Percentiles rank a stretch among this genome's conserved stretches.
Evolutionary conservation across 2,888 invertebrate species (phyloP).

Genomic region (Axea sp.): DNA sequence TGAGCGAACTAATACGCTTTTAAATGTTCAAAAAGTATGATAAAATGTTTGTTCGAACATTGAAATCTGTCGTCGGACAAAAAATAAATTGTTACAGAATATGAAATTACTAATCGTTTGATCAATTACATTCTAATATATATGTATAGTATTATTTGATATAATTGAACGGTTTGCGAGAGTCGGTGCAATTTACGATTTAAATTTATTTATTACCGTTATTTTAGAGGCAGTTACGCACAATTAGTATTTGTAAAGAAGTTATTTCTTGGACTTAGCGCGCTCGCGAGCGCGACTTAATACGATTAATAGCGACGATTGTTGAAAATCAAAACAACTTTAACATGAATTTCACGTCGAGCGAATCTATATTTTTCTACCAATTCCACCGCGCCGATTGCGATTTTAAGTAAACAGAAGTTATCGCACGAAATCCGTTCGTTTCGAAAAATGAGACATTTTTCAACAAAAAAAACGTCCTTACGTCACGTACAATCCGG

Average conservation of each 20-base stretch:
- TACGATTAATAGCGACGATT: slow-evolving; percentile 18
- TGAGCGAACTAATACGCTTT: no score
- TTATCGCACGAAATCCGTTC: no score
- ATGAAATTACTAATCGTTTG: slow-evolving; percentile 35
- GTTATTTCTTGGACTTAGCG: slow-evolving; percentile 11
- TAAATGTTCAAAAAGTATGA: no score
- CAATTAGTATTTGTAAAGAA: slow-evolving; percentile 36
- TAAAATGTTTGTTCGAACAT: no score
- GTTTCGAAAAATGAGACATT: no score
- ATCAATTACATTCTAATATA: slow-evolving; percentile 45
- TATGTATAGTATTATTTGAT: slow-evolving; percentile 49
- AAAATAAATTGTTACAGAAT: background rate
- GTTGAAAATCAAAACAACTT: background rate
- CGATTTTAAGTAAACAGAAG: no score
- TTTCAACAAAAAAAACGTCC: no score
- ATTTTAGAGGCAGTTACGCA: slow-evolving; percentile 16
- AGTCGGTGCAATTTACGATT: slow-evolving; percentile 36
- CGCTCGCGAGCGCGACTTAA: slow-evolving; percentile 8
- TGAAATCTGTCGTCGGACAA: no score
- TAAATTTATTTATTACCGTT: slow-evolving; percentile 45
- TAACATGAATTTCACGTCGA: slow-evolving; percentile 17
- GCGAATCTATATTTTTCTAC: slow-evolving; percentile 31
- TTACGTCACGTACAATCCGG: no score
- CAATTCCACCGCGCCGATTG: no score
- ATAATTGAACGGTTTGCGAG: slow-evolving; percentile 38